Evolutionary conservation across 2,888 invertebrate species (phyloP).

Genomic region (Ectemnius lituratus): DNA sequence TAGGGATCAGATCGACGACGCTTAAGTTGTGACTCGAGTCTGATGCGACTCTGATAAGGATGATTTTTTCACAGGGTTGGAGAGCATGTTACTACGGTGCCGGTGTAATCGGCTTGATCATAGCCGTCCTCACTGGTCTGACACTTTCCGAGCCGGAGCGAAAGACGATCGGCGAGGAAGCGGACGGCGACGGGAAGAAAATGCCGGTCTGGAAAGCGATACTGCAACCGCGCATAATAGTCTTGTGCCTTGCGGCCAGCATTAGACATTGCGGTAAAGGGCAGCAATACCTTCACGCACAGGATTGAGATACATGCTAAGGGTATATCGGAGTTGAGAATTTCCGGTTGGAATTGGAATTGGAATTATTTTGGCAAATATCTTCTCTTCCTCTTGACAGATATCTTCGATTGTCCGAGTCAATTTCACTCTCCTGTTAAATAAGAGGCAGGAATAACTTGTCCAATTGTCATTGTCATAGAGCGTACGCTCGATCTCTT

Average conservation of each 20-base stretch:
- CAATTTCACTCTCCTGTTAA: background rate
- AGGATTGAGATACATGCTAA: conserved; percentile 37
- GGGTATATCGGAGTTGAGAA: conserved; percentile 36
- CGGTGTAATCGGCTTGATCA: conserved; percentile 86
- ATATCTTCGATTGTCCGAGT: no score
- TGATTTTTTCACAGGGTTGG: conserved; percentile 83
- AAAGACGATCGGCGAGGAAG: conserved; percentile 86
- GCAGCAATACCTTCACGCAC: conserved; percentile 35
- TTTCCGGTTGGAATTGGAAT: no score
- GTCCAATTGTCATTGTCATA: no score
- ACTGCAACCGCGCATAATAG: conserved; percentile 86
- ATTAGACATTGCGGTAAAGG: conserved; percentile 89
- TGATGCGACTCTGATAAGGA: background rate
- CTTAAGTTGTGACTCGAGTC: background rate
- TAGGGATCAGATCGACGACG: conserved; percentile 72
- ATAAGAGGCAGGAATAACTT: no score
- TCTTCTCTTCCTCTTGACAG: background rate
- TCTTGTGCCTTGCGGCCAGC: conserved; percentile 91
- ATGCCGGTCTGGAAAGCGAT: conserved; percentile 87
- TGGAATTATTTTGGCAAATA: conserved; percentile 21
- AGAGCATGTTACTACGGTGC: conserved; percentile 89
- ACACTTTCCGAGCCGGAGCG: conserved; percentile 89
- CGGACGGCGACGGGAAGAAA: conserved; percentile 77
- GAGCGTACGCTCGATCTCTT: no score
- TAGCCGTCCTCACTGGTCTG: conserved; percentile 85